Percentiles rank a stretch among this genome's conserved stretches.
phyloP scores from a whole-genome alignment of 1,140 invertebrate species.

The Panagrolaimus sp. region DNA sequence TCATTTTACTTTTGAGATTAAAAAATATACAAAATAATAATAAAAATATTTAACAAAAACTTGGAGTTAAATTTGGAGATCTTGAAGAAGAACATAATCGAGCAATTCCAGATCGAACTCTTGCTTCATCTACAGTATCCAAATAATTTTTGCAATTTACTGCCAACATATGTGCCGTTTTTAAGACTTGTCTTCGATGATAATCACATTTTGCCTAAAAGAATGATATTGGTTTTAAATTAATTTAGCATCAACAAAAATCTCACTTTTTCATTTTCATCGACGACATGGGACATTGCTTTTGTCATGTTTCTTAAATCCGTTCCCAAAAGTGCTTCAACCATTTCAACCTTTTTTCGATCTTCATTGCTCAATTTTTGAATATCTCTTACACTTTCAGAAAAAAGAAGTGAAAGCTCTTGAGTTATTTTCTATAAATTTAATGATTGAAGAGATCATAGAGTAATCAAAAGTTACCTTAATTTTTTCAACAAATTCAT shows the following conservation, averaged over 20 bases:
- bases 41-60: too few species aligned
- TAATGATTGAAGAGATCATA: too few species aligned
- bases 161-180: constrained; percentile 32
- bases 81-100: background rate
- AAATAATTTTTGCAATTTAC: constrained; percentile 41
- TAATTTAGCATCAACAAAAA: too few species aligned
- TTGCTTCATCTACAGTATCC: constrained; percentile 30
- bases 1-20: constrained; percentile 66
- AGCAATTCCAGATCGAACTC: constrained; percentile 11
- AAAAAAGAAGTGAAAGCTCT: constrained; percentile 12
- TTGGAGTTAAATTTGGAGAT: too few species aligned
- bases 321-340: constrained; percentile 19
- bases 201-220: constrained; percentile 19
- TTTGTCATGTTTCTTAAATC: constrained; percentile 25
- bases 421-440: constrained; percentile 27
- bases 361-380: constrained; percentile 18
- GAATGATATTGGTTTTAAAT: constrained; percentile 82
- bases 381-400: constrained; percentile 15
- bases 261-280: background rate
- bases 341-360: constrained; percentile 24
- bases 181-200: constrained; percentile 29
- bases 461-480: background rate
- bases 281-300: constrained; percentile 18
- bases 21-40: too few species aligned
- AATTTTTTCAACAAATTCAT: constrained; percentile 25